phyloP scores from a whole-genome alignment of 2,113 vertebrate species.

The Rattus rattus region DNA sequence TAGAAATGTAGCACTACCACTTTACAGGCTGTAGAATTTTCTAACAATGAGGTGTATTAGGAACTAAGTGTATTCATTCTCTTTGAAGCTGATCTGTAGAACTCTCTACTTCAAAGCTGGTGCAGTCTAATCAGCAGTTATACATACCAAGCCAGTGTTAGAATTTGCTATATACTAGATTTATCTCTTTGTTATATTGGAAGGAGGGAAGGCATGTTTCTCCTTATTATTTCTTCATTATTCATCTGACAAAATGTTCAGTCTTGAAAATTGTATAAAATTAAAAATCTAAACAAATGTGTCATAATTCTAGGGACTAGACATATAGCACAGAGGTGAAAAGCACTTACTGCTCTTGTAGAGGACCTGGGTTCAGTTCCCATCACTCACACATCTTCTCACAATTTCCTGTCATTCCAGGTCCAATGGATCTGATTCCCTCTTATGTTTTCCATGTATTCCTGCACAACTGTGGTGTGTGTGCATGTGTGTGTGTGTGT shows the following conservation, averaged over 20 bases:
- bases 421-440: background rate
- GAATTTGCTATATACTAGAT: background rate
- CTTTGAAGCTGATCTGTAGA: background rate
- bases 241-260: constrained; percentile 16
- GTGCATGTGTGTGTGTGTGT: too few relatives aligned
- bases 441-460: background rate
- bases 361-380: background rate
- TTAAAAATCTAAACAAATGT: background rate
- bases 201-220: background rate
- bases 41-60: background rate
- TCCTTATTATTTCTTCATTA: background rate
- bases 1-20: background rate
- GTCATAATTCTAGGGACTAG: background rate
- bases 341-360: background rate
- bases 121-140: background rate
- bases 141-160: background rate
- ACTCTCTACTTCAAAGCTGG: background rate
- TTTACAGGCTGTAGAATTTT: background rate
- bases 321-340: background rate
- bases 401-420: background rate
- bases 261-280: background rate
- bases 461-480: background rate
- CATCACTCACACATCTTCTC: background rate
- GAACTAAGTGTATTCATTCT: background rate
- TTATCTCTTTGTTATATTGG: constrained; percentile 1